Percentiles rank a stretch among this genome's conserved stretches.
Conservation (phyloP, 2,797 vertebrate genomes). For the Heterohyrax brucei region DNA sequence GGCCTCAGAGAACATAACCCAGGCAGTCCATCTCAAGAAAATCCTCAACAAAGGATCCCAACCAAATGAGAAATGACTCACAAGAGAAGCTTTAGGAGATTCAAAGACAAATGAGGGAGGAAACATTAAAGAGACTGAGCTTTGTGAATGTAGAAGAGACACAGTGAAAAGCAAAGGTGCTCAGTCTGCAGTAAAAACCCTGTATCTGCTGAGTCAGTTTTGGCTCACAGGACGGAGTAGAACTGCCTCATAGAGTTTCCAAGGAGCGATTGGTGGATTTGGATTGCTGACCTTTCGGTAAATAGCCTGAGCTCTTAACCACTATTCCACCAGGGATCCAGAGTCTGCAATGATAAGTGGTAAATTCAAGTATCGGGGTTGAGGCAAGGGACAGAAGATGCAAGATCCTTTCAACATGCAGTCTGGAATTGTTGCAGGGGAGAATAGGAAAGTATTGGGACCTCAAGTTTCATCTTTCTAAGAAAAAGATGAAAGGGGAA, state of each 20-base stretch:
- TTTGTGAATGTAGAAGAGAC: not conserved
- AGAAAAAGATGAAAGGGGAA: not conserved
- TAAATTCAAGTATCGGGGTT: not conserved
- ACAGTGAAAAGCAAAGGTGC: not conserved
- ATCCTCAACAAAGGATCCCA: not conserved
- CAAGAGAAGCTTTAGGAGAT: not conserved
- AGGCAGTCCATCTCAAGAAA: not conserved
- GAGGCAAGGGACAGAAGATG: not conserved
- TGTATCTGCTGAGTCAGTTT: too few species aligned
- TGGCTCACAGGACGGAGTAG: too few species aligned
- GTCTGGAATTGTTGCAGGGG: not conserved
- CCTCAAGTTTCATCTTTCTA: not conserved
- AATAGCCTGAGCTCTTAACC: too few species aligned
- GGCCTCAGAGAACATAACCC: not conserved
- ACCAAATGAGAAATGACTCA: constrained; percentile 9
- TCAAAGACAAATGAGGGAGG: not conserved
- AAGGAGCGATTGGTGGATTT: too few species aligned
- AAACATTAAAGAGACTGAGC: not conserved
- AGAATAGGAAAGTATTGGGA: not conserved
- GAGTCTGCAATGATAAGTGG: not conserved
- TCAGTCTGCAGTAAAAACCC: not conserved
- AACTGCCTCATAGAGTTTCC: too few species aligned
- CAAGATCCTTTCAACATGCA: not conserved
- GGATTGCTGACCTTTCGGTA: too few species aligned
- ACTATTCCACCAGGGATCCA: too few species aligned